Conservation (phyloP, 2,888 invertebrate species). For the Andrena hattorfiana region DNA sequence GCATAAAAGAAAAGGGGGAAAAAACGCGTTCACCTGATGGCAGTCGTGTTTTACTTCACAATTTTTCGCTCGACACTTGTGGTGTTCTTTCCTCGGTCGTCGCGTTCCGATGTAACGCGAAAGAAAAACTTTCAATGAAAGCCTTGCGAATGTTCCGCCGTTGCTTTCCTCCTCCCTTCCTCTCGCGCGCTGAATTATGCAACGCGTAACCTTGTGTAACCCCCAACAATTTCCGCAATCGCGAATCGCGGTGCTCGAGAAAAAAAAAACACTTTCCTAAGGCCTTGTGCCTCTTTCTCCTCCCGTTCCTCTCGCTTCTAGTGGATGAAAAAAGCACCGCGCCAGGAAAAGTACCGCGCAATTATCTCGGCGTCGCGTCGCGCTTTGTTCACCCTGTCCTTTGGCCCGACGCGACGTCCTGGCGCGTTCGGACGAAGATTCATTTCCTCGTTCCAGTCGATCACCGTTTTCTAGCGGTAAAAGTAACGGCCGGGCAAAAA, state of each 20-base stretch:
- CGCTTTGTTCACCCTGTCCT: slow-evolving; percentile 1
- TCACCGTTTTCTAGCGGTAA: slow-evolving; percentile 42
- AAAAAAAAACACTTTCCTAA: slow-evolving; percentile 56
- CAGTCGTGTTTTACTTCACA: neutral
- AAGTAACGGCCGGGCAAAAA: slow-evolving; percentile 30
- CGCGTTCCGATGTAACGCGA: slow-evolving; percentile 17
- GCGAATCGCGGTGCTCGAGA: slow-evolving; percentile 40
- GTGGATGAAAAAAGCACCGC: slow-evolving; percentile 5
- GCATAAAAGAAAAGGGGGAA: neutral
- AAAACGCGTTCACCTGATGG: neutral
- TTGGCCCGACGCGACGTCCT: neutral
- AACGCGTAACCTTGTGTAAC: slow-evolving; percentile 63
- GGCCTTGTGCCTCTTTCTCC: slow-evolving; percentile 69
- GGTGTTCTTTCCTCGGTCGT: neutral
- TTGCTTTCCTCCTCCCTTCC: slow-evolving; percentile 43
- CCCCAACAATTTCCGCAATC: slow-evolving; percentile 66
- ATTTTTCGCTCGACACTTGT: neutral
- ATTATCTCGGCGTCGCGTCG: slow-evolving; percentile 26
- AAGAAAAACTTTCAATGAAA: slow-evolving; percentile 63
- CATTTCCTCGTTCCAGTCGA: slow-evolving; percentile 48
- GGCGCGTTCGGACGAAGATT: neutral
- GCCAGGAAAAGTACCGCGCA: slow-evolving; percentile 38
- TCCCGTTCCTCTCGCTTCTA: slow-evolving; percentile 38
- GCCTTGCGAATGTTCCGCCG: slow-evolving; percentile 32
- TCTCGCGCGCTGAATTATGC: slow-evolving; percentile 43